phyloP scores from a whole-genome alignment of 2,113 vertebrate species.

The Saccopteryx bilineata region DNA sequence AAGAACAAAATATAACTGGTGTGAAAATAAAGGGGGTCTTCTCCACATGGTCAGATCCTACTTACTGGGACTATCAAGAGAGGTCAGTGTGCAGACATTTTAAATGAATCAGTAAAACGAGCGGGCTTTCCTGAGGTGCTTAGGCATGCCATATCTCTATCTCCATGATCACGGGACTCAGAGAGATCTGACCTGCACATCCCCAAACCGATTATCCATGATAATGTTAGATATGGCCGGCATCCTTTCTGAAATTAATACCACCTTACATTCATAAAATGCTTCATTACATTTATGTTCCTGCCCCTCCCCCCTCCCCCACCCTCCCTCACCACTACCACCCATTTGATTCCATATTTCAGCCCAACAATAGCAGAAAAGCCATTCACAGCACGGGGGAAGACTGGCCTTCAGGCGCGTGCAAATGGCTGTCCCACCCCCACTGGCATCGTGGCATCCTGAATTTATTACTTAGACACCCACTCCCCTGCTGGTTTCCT shows the following conservation, averaged over 20 bases:
- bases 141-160: background rate
- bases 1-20: background rate
- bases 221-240: background rate
- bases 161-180: background rate
- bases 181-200: background rate
- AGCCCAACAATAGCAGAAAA: background rate
- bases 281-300: background rate
- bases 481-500: background rate
- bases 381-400: rapidly evolving
- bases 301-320: background rate
- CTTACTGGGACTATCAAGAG: constrained; percentile 1
- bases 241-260: background rate
- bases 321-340: too few relatives aligned
- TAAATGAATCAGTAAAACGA: background rate
- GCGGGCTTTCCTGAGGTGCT: background rate
- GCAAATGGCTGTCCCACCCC: background rate
- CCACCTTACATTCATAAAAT: background rate
- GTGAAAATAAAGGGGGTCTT: background rate
- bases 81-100: background rate
- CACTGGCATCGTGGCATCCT: rapidly evolving
- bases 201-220: background rate
- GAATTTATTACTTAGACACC: too few relatives aligned
- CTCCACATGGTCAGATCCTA: background rate
- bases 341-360: background rate
- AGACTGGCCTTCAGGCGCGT: background rate